These are phyloP conservation scores for Abscondita cerata DNA, from an alignment of 2,888 invertebrate species.

Conservation along the genomic window DNA sequence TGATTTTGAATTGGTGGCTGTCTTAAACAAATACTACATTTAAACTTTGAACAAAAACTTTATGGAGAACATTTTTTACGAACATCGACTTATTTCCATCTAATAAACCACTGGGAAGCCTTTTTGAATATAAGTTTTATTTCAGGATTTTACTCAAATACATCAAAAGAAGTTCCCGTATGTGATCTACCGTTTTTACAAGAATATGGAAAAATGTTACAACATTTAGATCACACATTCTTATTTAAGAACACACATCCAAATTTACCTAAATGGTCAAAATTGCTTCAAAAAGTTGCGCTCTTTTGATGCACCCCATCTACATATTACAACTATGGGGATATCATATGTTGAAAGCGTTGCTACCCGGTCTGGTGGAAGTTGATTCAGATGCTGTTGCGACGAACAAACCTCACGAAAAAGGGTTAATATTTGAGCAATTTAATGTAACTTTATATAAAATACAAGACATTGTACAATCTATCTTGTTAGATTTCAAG, in stretches of 20 bases:
- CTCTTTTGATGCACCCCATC: conserved; percentile 55
- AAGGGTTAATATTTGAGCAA: conserved; percentile 57
- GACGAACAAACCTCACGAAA: conserved; percentile 57
- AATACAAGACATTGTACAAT: conserved; percentile 61
- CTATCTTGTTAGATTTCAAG: conserved; percentile 63
- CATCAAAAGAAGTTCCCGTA: conserved; percentile 30
- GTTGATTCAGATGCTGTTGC: conserved; percentile 58
- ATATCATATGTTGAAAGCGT: conserved; percentile 57
- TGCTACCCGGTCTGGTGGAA: conserved; percentile 59
- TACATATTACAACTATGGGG: conserved; percentile 60
- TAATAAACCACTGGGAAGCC: too few species aligned
- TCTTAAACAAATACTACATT: too few species aligned
- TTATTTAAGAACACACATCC: conserved; percentile 31
- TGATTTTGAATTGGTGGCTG: too few species aligned
- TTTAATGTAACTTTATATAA: conserved; percentile 55
- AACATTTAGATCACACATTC: conserved; percentile 40
- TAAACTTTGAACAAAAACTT: background rate
- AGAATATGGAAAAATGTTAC: conserved; percentile 47
- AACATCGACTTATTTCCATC: too few species aligned
- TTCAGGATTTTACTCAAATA: conserved; percentile 44
- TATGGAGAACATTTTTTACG: too few species aligned
- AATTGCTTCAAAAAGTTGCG: conserved; percentile 55
- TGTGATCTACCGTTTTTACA: conserved; percentile 49
- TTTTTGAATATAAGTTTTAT: too few species aligned
- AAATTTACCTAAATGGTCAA: conserved; percentile 52